phyloP scores from a whole-genome alignment of 1,140 invertebrate genomes.

The Globodera rostochiensis region DNA sequence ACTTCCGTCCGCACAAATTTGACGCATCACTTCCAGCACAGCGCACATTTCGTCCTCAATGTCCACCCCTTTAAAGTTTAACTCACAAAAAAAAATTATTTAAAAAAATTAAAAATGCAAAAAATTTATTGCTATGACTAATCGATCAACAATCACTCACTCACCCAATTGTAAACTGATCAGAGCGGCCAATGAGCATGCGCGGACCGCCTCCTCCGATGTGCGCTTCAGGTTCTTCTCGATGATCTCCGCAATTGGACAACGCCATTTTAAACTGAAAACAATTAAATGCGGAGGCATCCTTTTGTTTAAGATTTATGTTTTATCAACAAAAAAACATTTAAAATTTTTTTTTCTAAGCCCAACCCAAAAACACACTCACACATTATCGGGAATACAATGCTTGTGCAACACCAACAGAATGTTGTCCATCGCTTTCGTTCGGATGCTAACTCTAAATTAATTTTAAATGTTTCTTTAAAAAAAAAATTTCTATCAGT shows the following conservation, averaged over 20 bases:
- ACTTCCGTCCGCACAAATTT: conserved; percentile 18
- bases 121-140: conserved; percentile 25
- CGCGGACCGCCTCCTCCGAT: conserved; percentile 36
- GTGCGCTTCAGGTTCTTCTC: conserved; percentile 56
- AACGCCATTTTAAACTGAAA: conserved; percentile 40
- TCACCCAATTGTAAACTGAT: conserved; percentile 43
- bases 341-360: too few relatives aligned
- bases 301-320: too few relatives aligned
- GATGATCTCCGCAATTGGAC: conserved; percentile 39
- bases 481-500: conserved; percentile 26
- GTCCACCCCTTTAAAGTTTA: conserved; percentile 31
- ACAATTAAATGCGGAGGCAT: too few relatives aligned
- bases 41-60: conserved; percentile 36
- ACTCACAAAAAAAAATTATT: conserved; percentile 21
- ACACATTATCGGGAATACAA: conserved; percentile 46
- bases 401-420: conserved; percentile 29
- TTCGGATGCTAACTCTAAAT: conserved; percentile 41
- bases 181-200: conserved; percentile 41
- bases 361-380: not conserved
- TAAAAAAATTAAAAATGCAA: not conserved
- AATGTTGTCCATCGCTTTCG: conserved; percentile 47
- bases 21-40: conserved; percentile 19
- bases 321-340: not conserved
- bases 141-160: not conserved
- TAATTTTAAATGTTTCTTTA: conserved; percentile 30